Conservation (phyloP, 1,140 invertebrate species). For the Ceratina australensis region DNA sequence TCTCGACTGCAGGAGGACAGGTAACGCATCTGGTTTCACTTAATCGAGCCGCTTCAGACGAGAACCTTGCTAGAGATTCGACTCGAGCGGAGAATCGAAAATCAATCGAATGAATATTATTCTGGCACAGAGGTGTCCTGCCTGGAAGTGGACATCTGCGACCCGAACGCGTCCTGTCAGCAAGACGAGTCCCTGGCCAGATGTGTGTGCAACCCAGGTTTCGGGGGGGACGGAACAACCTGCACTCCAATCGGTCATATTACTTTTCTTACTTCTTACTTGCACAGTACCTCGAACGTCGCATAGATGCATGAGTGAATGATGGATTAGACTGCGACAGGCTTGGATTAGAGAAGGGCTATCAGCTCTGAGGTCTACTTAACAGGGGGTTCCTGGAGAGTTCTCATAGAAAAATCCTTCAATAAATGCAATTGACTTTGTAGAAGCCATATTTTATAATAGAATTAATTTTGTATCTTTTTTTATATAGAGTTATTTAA, state of each 20-base stretch:
- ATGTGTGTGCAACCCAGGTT: slow-evolving; percentile 90
- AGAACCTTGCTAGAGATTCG: too few species aligned
- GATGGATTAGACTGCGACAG: background rate
- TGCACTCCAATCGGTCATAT: slow-evolving; percentile 83
- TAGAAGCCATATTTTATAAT: too few species aligned
- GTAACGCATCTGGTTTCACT: slow-evolving; percentile 55
- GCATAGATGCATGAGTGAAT: background rate
- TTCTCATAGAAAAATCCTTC: too few species aligned
- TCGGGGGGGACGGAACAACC: slow-evolving; percentile 87
- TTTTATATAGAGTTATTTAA: too few species aligned
- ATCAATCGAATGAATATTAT: slow-evolving; percentile 36
- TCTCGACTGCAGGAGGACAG: slow-evolving; percentile 82
- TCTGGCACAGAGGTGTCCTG: slow-evolving; percentile 83
- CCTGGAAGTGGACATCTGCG: slow-evolving; percentile 85
- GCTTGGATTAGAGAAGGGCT: too few species aligned
- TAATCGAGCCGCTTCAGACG: too few species aligned
- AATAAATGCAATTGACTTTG: too few species aligned
- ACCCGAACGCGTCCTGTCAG: slow-evolving; percentile 87
- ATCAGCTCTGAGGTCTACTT: too few species aligned
- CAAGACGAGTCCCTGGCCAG: slow-evolving; percentile 83
- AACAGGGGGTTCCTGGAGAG: too few species aligned
- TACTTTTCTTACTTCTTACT: slow-evolving; percentile 42
- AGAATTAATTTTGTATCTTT: too few species aligned
- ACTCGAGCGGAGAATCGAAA: slow-evolving; percentile 8
- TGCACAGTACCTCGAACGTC: background rate